These are phyloP conservation scores for Rhizoglyphus robini DNA, from an alignment of 1,140 invertebrate species.

Conservation along the genomic window DNA sequence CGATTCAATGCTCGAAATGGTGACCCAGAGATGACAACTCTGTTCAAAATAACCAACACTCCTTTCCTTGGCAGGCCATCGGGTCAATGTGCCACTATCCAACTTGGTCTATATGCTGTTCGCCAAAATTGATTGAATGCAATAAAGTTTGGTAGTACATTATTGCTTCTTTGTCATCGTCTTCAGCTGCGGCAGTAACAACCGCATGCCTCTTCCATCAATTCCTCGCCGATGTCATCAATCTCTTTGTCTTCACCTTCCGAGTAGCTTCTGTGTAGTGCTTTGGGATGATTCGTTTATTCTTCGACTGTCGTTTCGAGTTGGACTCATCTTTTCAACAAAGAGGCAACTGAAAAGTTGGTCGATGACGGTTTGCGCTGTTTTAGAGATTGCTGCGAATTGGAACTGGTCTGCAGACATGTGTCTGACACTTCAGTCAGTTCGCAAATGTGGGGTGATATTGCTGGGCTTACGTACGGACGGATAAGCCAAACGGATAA, in stretches of 20 bases:
- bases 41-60: too few species aligned
- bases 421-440: background rate
- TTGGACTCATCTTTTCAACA: background rate
- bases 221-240: conserved; percentile 9
- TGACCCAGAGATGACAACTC: too few species aligned
- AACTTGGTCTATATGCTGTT: too few species aligned
- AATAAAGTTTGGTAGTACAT: background rate
- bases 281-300: background rate
- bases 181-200: background rate
- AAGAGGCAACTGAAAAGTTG: conserved; percentile 7
- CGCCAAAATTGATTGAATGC: background rate
- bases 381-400: background rate
- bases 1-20: too few species aligned
- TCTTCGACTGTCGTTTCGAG: background rate
- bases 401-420: background rate
- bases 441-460: background rate
- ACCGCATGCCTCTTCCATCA: background rate
- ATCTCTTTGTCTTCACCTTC: conserved; percentile 11
- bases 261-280: background rate
- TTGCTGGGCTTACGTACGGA: background rate
- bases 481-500: background rate
- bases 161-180: conserved; percentile 5
- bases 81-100: too few species aligned
- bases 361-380: conserved; percentile 8
- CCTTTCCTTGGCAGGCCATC: too few species aligned